A percentile compares a stretch with the other conserved stretches of the same genome.
phyloP scores from a whole-genome alignment of 2,797 vertebrate genomes.

The Cyclopterus lumpus region DNA sequence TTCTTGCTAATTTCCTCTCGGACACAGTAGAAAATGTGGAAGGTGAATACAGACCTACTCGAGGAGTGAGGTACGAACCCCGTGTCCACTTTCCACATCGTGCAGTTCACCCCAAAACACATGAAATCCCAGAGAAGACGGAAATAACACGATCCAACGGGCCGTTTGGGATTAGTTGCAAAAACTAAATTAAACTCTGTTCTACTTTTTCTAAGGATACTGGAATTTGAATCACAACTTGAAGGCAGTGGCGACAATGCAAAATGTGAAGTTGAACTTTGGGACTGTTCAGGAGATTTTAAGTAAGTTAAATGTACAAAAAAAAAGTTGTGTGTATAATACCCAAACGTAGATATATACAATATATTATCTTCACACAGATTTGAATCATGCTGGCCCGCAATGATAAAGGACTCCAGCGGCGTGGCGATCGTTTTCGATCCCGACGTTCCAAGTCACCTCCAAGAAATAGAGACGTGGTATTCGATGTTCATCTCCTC shows the following conservation, averaged over 20 bases:
- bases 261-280: slow-evolving; percentile 92
- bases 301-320: slow-evolving; percentile 84
- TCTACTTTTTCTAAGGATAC: slow-evolving; percentile 83
- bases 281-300: slow-evolving; percentile 95
- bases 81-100: not conserved
- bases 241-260: slow-evolving; percentile 80
- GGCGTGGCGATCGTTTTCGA: slow-evolving; percentile 94
- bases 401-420: slow-evolving; percentile 90
- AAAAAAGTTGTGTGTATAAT: not conserved
- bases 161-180: not conserved
- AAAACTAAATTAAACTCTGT: not conserved
- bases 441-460: slow-evolving; percentile 90
- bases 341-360: not conserved
- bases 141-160: not conserved
- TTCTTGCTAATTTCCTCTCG: slow-evolving; percentile 93
- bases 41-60: slow-evolving; percentile 90
- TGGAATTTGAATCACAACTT: slow-evolving; percentile 92
- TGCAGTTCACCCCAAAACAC: not conserved
- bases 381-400: slow-evolving; percentile 98
- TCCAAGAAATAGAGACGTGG: slow-evolving; percentile 94
- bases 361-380: slow-evolving; percentile 69
- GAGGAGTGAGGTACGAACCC: slow-evolving; percentile 90
- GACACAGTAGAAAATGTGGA: slow-evolving; percentile 87
- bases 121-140: not conserved
- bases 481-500: slow-evolving; percentile 91